Percentiles rank a stretch among this genome's conserved stretches.
Evolutionary conservation across 2,113 vertebrate genomes (phyloP).

Genomic region (Galbula dea): DNA sequence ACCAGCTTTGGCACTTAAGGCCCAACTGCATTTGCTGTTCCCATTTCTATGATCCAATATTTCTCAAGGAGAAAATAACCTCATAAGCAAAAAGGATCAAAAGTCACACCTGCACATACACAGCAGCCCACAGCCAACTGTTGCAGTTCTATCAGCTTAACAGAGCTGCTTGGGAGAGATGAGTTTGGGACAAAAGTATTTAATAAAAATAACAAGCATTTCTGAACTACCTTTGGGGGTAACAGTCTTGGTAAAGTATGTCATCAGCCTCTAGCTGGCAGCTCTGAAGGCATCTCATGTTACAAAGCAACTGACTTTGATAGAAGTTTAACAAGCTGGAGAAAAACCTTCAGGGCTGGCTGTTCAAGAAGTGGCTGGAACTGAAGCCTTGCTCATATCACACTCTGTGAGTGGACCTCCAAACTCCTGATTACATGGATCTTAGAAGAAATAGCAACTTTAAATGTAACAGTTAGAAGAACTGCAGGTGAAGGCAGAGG

Average conservation of each 20-base stretch:
- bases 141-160: not conserved
- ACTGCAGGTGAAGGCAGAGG: not conserved
- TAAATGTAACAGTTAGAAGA: not conserved
- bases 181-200: not conserved
- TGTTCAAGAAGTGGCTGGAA: not conserved
- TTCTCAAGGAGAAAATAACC: not conserved
- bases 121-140: not conserved
- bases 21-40: not conserved
- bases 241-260: not conserved
- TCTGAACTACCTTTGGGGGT: slow-evolving; percentile 15
- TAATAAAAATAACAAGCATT: slow-evolving; percentile 6
- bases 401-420: not conserved
- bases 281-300: not conserved
- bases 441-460: not conserved
- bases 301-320: slow-evolving; percentile 15
- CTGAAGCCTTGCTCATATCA: not conserved
- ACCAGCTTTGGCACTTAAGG: not conserved
- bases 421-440: not conserved
- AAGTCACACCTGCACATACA: not conserved
- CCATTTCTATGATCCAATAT: not conserved
- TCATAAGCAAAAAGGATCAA: not conserved
- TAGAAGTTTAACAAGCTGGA: slow-evolving; percentile 26
- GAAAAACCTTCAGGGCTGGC: not conserved
- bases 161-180: not conserved
- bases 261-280: not conserved